Evolutionary conservation across 30 jellyfish, hydroid and myxozoan genomes (phyloP), one percentile per base, ranked within the genome.

Genomic region (Turritopsis dohrnii): DNA sequence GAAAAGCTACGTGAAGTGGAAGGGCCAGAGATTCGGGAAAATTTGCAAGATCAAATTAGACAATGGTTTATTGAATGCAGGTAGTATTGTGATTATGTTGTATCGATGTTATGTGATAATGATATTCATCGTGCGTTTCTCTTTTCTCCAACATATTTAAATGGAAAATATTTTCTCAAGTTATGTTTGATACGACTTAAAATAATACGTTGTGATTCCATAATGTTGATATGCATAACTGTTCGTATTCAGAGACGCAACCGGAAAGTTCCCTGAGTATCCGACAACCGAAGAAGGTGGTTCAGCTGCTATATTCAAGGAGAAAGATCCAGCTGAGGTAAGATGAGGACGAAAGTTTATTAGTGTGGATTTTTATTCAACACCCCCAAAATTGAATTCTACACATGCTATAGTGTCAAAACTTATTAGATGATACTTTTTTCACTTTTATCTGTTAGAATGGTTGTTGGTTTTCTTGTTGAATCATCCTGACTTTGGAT

Each of bases 1-100:
- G 98, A 88, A 29, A 93, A 93, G 73, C 75, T 93, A 79, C 85
- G 89, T 28, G 98, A 93, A 21, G 82, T 93, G 29, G 98, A 93
- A 79, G 98, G 98, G 9, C 96, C 96, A 0, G 98, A 93, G 53
- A 88, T 93, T 90, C 87, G 92, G 13, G 98, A 93, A 73, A 88
- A 82, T 23, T 80, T 93, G 96, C 98, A 93, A 80, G 98, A 93
- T 79, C 98, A 93, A 85, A 88, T 93, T 18, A 54, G 98, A 79
- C 98, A 93, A 79, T 93, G 98, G 98, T 93, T 93, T 71, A 93
- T 93, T 85, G 96, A 93, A 74, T 88, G 98, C 95, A 88, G 98
- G 98, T 88, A 41, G 9, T 41, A 3, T 41, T 13, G 60, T 41
- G 13, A 5, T 41, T 41, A 13, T 41, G 60, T 41, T 3, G 60